Base-by-base conservation (phyloP, 2,113 vertebrate genomes). In the Poeciliopsis prolifica region DNA sequence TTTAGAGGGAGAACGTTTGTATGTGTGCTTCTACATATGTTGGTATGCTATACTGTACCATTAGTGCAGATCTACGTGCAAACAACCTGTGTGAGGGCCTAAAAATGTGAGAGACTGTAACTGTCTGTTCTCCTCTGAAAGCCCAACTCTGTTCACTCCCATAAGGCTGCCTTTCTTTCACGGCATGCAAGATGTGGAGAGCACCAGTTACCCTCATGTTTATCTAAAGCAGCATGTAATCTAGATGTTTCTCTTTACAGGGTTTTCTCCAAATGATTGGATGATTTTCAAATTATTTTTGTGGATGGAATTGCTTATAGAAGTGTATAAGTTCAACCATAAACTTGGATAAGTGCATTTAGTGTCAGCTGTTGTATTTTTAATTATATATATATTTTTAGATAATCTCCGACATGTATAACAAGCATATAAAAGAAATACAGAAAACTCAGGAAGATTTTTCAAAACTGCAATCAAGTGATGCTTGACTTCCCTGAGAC, bases 91-190 rank as follows among this genome's bases (percentile, higher is more conserved):
- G 75, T 86, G 87, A 78, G 72, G 77, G 77, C 68, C 77, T 83
- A 77, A 77, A 84, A 80, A 70, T 80, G 83, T 67, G 71, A 76
- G 51, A 58, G 77, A 89, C 91, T 89, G 87, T 84, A 80, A 84
- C 83, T 86, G 76, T 80, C 80, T 90, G 87, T 89, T 91, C 82
- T 72, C 40, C 70, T 65, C 77, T 91, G 84, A 94, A 94, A 94
- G 90, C 83, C 75, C 78, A 74, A 80, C 84, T 92, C 87, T 93
- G 91, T 94, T 90, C 86, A 70, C 80, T 63, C 88, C 67, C 71
- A 94, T 90, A 93, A 94, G 85, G 94, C 81, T 24, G 63, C 68
- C 92, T 90, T 93, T 94, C 87, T 92, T 87, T 54, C 67, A 60
- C 68, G 42, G 75, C 74, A 70, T 85, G 81, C 76, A 64, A 70